These are phyloP conservation scores for Liposcelis brunnea DNA, from an alignment of 2,888 invertebrate species.

Conservation along the genomic window DNA sequence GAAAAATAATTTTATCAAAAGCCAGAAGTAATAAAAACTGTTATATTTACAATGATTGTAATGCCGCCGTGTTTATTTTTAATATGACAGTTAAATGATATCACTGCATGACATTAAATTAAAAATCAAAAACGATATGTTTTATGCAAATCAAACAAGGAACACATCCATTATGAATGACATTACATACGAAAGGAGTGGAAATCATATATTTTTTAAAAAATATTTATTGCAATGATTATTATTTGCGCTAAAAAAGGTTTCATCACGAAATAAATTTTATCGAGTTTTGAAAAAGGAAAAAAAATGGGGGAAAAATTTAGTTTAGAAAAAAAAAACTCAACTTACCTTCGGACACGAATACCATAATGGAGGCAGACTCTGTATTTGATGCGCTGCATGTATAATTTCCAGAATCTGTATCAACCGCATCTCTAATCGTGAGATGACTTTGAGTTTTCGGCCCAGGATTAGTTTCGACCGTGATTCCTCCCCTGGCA, in stretches of 20 bases:
- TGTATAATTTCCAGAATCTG: slow-evolving; percentile 81
- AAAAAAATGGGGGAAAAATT: no score
- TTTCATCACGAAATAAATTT: no score
- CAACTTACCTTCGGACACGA: slow-evolving; percentile 70
- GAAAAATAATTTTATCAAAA: slow-evolving; percentile 23
- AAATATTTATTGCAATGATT: no score
- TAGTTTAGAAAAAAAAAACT: no score
- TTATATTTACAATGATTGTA: slow-evolving; percentile 2
- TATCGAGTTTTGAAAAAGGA: no score
- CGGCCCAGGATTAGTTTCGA: slow-evolving; percentile 68
- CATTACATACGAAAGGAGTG: no score
- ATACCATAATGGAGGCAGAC: slow-evolving; percentile 75
- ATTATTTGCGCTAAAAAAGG: no score
- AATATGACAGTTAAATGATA: no score
- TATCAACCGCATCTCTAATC: slow-evolving; percentile 64
- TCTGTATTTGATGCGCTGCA: slow-evolving; percentile 81
- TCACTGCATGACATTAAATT: slow-evolving; percentile 2
- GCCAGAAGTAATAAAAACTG: slow-evolving; percentile 14
- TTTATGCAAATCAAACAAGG: background rate
- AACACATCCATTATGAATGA: background rate
- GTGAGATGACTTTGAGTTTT: slow-evolving; percentile 71
- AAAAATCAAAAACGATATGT: slow-evolving; percentile 7
- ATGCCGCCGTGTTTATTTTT: no score
- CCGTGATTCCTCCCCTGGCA: slow-evolving; percentile 60
- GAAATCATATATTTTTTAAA: no score